Conservation (phyloP, 2,888 invertebrate species). For the Zonitis immaculata region DNA sequence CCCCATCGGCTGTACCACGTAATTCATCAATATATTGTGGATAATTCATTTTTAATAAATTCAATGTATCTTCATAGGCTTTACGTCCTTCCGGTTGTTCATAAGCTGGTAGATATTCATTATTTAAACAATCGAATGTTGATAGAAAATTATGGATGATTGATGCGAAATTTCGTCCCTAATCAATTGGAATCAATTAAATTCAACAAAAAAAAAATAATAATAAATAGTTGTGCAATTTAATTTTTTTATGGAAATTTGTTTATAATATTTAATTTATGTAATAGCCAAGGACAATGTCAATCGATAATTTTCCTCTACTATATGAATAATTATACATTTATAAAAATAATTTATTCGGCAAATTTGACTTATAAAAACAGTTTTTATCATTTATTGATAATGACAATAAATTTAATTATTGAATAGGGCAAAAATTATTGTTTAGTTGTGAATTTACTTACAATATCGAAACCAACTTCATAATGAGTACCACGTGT, state of each 20-base stretch:
- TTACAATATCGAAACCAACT: conserved; percentile 81
- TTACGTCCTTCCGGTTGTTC: conserved; percentile 63
- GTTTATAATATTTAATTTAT: background rate
- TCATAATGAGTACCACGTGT: conserved; percentile 79
- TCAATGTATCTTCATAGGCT: conserved; percentile 71
- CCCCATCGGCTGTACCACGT: conserved; percentile 81
- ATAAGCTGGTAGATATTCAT: conserved; percentile 67
- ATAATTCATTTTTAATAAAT: conserved; percentile 62
- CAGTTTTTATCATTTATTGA: no score
- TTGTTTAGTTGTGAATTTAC: no score
- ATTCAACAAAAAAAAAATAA: no score
- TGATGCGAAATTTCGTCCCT: conserved; percentile 76
- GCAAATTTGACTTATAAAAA: no score
- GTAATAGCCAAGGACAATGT: background rate
- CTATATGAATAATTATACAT: no score
- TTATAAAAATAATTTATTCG: no score
- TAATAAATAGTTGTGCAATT: no score
- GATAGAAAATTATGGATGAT: conserved; percentile 67
- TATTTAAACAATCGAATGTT: conserved; percentile 57
- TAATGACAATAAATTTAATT: no score
- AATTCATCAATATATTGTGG: conserved; percentile 81
- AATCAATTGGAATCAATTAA: no score
- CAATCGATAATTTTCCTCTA: no score
- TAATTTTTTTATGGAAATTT: background rate
- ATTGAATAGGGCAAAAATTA: no score